Evolutionary conservation across 2,797 vertebrate species (phyloP).

Genomic region (Xerus rutilus): DNA sequence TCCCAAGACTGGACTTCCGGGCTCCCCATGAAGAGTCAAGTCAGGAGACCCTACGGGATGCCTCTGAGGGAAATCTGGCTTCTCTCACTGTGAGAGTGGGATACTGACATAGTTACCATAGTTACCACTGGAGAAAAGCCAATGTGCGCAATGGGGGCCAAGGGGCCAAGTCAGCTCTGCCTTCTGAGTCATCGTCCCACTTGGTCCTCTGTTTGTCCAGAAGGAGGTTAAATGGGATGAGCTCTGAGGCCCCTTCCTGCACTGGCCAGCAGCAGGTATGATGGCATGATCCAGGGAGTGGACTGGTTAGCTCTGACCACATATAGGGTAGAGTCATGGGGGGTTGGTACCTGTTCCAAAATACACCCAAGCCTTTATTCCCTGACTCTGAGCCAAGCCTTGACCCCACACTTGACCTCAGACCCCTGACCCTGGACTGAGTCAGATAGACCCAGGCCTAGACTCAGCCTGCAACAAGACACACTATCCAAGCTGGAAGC

Average conservation of each 20-base stretch:
- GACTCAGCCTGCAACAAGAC: neutral
- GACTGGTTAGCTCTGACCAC: neutral
- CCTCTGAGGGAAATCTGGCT: neutral
- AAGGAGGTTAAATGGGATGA: neutral
- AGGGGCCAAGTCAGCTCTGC: neutral
- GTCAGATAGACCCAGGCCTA: neutral
- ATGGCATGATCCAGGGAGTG: neutral
- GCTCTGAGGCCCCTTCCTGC: neutral
- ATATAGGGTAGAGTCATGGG: fast-evolving
- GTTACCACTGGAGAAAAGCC: neutral
- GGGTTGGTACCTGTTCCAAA: neutral
- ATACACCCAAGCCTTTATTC: neutral
- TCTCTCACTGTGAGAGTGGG: neutral
- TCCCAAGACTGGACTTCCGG: neutral
- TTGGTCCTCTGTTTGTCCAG: neutral
- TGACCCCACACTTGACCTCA: neutral
- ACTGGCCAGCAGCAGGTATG: neutral
- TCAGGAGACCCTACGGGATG: neutral
- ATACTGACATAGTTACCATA: neutral
- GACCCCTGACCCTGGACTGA: neutral
- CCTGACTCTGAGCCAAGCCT: neutral
- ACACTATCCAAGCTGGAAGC: neutral
- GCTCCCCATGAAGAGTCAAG: neutral
- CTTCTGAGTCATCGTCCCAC: neutral
- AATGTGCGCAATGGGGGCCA: neutral